phyloP scores from a whole-genome alignment of 2,797 vertebrate species.

The Brachyrhaphis roseni region DNA sequence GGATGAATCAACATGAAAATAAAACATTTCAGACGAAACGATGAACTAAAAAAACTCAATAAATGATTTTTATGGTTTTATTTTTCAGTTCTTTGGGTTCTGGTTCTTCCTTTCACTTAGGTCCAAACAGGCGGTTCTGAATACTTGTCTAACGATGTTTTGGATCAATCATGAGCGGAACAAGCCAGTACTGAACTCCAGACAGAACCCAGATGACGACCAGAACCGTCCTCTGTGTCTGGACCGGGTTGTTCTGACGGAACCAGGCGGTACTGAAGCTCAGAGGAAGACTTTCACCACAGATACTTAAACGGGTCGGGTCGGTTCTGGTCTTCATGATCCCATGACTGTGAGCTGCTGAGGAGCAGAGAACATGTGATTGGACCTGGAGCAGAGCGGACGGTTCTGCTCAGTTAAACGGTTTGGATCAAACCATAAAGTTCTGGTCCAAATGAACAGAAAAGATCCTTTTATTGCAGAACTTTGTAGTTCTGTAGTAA shows the following conservation, averaged over 20 bases:
- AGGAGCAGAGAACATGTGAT: not conserved
- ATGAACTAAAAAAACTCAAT: too few relatives aligned
- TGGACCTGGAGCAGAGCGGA: not conserved
- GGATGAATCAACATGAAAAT: too few relatives aligned
- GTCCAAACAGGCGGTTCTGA: not conserved
- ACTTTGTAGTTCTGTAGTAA: not conserved
- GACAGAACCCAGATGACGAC: not conserved
- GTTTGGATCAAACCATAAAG: not conserved
- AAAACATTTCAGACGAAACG: too few relatives aligned
- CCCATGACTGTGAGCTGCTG: not conserved
- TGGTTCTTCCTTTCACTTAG: not conserved
- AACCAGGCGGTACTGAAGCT: not conserved
- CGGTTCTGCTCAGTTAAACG: not conserved
- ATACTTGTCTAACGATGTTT: not conserved
- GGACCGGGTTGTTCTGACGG: not conserved
- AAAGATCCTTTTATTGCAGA: not conserved
- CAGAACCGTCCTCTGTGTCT: not conserved
- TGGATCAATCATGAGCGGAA: not conserved
- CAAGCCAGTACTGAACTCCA: not conserved
- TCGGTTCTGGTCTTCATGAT: not conserved
- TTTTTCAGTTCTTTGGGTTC: not conserved
- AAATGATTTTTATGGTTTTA: too few relatives aligned
- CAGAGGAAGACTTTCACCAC: not conserved
- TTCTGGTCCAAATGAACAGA: not conserved
- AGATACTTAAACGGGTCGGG: not conserved